Conservation (phyloP, 2,113 vertebrate genomes). For the Herpailurus yagouaroundi region DNA sequence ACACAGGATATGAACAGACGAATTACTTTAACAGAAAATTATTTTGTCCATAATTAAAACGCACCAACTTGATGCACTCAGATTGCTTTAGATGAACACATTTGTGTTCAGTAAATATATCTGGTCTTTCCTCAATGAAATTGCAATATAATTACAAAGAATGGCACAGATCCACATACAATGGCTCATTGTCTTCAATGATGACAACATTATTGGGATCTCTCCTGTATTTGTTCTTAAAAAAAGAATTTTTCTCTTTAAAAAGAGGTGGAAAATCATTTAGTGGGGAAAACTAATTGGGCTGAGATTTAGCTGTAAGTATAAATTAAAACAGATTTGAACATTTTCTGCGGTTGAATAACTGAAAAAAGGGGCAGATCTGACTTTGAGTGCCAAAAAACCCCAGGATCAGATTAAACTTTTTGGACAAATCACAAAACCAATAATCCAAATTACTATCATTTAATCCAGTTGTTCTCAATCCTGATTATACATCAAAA, state of each 20-base stretch:
- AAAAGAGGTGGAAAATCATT: not conserved
- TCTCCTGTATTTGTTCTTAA: not conserved
- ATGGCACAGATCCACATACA: not conserved
- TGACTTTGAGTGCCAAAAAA: not conserved
- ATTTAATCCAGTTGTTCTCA: not conserved
- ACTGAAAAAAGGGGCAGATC: not conserved
- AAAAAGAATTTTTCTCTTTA: not conserved
- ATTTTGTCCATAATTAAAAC: constrained; percentile 21
- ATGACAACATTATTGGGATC: not conserved
- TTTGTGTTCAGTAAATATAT: constrained; percentile 2
- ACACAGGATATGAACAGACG: not conserved
- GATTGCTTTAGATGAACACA: not conserved
- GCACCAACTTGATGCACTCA: not conserved
- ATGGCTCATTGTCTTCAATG: constrained; percentile 16
- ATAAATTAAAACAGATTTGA: constrained; percentile 20
- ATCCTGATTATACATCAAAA: not conserved
- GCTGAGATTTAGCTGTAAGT: not conserved
- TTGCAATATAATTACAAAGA: constrained; percentile 44
- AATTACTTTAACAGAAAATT: not conserved
- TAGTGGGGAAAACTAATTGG: not conserved
- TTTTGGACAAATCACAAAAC: constrained; percentile 30
- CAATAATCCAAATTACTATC: not conserved
- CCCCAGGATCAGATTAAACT: constrained; percentile 6
- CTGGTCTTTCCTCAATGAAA: not conserved
- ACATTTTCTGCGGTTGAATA: constrained; percentile 28